These are phyloP conservation scores for Dromiciops gliroides DNA, from an alignment of 2,113 vertebrate species.

Conservation along the genomic window DNA sequence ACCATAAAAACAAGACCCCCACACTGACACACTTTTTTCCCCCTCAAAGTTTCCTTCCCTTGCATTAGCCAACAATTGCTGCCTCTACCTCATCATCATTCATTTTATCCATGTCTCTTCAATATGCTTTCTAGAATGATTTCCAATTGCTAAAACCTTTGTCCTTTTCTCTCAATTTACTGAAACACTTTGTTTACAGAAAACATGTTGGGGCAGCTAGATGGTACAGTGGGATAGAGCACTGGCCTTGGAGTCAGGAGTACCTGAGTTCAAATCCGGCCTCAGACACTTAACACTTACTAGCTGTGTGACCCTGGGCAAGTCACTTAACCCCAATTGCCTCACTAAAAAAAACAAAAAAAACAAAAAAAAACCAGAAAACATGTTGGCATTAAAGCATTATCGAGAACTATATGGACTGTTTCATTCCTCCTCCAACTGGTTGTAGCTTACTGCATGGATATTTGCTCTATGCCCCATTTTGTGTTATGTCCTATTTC, in stretches of 20 bases:
- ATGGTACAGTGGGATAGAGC: too few species aligned
- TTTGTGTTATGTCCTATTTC: constrained; percentile 16
- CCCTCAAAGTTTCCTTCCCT: not conserved
- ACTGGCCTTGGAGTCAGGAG: too few species aligned
- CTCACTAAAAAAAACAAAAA: too few species aligned
- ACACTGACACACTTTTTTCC: not conserved
- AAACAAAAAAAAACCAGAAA: too few species aligned
- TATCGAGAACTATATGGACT: not conserved
- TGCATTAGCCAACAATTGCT: not conserved
- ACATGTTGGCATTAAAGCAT: constrained; percentile 12
- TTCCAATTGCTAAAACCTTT: not conserved
- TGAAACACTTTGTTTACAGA: not conserved
- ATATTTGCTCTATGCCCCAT: not conserved
- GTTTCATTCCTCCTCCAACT: constrained; percentile 13
- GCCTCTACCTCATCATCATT: not conserved
- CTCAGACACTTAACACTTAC: too few species aligned
- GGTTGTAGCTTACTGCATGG: not conserved
- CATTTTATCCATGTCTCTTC: not conserved
- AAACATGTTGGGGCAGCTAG: not conserved
- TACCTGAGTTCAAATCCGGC: too few species aligned
- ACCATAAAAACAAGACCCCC: not conserved
- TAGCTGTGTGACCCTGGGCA: too few species aligned
- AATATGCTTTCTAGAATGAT: not conserved
- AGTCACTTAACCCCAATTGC: too few species aligned
- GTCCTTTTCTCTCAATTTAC: not conserved